Conservation (phyloP, 1,140 invertebrate species). For the Agrilus planipennis region DNA sequence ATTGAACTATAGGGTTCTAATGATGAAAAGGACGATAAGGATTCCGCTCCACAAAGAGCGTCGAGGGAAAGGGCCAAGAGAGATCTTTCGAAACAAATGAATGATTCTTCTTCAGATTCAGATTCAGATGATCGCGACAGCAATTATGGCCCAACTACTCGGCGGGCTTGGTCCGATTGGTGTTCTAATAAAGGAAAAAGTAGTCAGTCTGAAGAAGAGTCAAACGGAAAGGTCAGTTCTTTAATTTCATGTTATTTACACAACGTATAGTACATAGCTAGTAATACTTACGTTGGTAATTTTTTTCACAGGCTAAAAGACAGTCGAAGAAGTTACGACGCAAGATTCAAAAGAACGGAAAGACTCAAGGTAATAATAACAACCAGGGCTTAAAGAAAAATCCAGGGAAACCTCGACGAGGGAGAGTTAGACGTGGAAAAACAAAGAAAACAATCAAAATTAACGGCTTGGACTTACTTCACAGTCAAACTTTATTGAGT, state of each 20-base stretch:
- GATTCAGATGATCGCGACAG: constrained; percentile 31
- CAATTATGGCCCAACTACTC: constrained; percentile 50
- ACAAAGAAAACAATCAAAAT: constrained; percentile 58
- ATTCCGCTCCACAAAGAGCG: too few relatives aligned
- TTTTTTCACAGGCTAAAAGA: constrained; percentile 17
- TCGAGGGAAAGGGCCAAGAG: constrained; percentile 29
- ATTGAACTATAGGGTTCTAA: too few relatives aligned
- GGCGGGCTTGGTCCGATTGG: constrained; percentile 64
- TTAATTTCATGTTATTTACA: neutral
- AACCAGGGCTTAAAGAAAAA: constrained; percentile 22
- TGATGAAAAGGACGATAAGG: too few relatives aligned
- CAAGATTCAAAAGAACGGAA: constrained; percentile 30
- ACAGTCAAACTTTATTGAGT: constrained; percentile 80
- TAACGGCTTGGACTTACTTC: constrained; percentile 75
- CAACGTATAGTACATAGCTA: neutral
- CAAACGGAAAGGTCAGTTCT: constrained; percentile 26
- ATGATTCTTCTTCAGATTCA: constrained; percentile 33
- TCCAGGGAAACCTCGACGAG: constrained; percentile 32
- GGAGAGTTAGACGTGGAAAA: constrained; percentile 43
- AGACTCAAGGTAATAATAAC: constrained; percentile 26
- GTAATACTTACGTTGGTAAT: neutral
- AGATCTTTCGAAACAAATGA: constrained; percentile 31
- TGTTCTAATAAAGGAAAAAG: constrained; percentile 47
- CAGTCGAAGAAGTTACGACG: constrained; percentile 34
- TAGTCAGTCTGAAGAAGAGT: constrained; percentile 43